Evolutionary conservation across 2,797 vertebrate species (phyloP), one percentile per base, ranked within the genome.

Genomic region (Decapterus maruadsi): DNA sequence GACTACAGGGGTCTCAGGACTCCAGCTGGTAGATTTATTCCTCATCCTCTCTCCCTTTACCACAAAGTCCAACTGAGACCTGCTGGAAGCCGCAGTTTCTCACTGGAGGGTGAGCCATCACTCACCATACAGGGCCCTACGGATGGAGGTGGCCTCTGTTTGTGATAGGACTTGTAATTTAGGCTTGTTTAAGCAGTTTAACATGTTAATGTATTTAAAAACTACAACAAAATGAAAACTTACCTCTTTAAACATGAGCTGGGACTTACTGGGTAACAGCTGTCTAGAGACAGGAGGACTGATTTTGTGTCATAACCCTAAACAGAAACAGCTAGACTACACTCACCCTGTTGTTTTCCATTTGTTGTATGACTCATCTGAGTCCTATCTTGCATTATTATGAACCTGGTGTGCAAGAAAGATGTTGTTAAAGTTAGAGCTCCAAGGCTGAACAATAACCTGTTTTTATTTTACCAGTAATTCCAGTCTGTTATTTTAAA

Each of bases 11-110:
- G 76, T 83, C 87, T 86, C 75, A 51, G 64, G 58, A 54, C 76
- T 72, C 62, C 81, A 83, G 75, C 89, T 91, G 90, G 77, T 92
- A 77, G 84, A 93, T 88, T 82, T 89, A 90, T 93, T 89, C 65
- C 65, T 86, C 72, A 43, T 75, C 70, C 81, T 67, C 73, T 53
- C 77, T 75, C 36, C 50, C 26, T 48, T 67, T 51, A 77, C 62
- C 69, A 58, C 43, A 61, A 53, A 66, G 48, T 56, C 42, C 72
- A 77, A 64, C 34, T 61, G 68, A 81, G 90, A 80, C 59, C 63
- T 22, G 63, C 83, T 74, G 78, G 66, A 83, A 80, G n/a, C n/a
- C n/a, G n/a, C 68, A 22, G 56, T 54, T 82, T 83, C 31, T 77
- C 64, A 67, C 72, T 2, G 17, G 51, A 22, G 71, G 66, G 51